Evolutionary conservation across 2,113 vertebrate genomes (phyloP).

Genomic region (Kryptolebias marmoratus): DNA sequence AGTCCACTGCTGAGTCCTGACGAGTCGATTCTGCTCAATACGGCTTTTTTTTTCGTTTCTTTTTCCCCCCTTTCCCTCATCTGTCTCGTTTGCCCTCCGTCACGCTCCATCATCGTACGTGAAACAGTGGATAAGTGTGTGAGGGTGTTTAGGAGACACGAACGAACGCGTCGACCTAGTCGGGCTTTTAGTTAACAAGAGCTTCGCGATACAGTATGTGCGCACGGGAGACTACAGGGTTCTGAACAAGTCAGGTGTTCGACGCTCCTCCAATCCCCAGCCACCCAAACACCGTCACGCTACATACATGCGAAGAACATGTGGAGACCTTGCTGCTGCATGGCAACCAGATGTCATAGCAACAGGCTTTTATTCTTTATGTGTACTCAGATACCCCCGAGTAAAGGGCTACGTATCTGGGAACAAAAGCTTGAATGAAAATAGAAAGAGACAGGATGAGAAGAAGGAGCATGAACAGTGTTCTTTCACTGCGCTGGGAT

Average conservation of each 20-base stretch:
- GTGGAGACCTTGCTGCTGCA: constrained; percentile 64
- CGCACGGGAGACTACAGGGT: not conserved
- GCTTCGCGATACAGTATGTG: not conserved
- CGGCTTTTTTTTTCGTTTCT: no score
- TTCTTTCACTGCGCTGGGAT: constrained; percentile 39
- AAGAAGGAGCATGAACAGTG: constrained; percentile 23
- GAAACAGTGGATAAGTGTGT: constrained; percentile 29
- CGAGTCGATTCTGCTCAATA: no score
- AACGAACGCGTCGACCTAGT: not conserved
- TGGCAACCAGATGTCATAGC: constrained; percentile 81
- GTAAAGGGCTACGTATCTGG: constrained; percentile 24
- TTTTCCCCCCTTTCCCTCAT: not conserved
- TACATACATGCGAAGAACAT: constrained; percentile 43
- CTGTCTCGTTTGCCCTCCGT: constrained; percentile 21
- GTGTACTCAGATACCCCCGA: no score
- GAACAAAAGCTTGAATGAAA: constrained; percentile 16
- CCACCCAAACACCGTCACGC: constrained; percentile 59
- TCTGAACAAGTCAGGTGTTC: constrained; percentile 8
- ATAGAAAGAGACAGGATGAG: constrained; percentile 48
- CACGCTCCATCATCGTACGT: constrained; percentile 41
- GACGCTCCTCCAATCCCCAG: not conserved
- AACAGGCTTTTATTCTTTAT: constrained; percentile 65
- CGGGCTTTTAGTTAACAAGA: constrained; percentile 16
- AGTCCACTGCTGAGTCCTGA: no score
- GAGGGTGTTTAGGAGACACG: not conserved